These are phyloP conservation scores for Cyanoliseus patagonus DNA, from an alignment of 2,113 vertebrate genomes.

Conservation along the genomic window DNA sequence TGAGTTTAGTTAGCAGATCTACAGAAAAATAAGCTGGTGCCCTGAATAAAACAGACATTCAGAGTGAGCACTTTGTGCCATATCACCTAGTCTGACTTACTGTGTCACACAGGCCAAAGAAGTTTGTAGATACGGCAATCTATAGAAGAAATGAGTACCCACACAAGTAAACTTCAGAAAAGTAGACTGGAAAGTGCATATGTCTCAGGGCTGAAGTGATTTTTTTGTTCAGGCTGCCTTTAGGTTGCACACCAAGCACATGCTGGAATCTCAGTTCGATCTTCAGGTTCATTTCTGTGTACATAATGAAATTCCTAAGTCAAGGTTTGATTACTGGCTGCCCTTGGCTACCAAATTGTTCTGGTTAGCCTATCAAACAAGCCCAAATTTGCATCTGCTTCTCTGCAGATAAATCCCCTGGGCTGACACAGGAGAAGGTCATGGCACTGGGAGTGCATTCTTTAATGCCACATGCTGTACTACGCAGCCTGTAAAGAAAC, in stretches of 20 bases:
- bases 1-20: background rate
- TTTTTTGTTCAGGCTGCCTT: background rate
- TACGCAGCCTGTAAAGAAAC: background rate
- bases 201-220: background rate
- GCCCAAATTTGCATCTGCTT: conserved; percentile 3
- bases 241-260: background rate
- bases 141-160: background rate
- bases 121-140: background rate
- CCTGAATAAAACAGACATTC: background rate
- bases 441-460: background rate
- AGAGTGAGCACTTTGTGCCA: background rate
- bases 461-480: background rate
- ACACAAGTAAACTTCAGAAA: background rate
- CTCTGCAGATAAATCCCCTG: conserved; percentile 27
- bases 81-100: background rate
- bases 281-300: background rate
- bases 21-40: background rate
- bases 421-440: conserved; percentile 2
- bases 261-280: background rate
- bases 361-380: conserved; percentile 36
- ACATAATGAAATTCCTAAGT: background rate
- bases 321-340: conserved; percentile 4
- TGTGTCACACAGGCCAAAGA: background rate
- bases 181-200: background rate
- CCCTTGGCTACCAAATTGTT: conserved; percentile 15